phyloP scores from a whole-genome alignment of 1,140 invertebrate genomes.

The Calephelis nemesis region DNA sequence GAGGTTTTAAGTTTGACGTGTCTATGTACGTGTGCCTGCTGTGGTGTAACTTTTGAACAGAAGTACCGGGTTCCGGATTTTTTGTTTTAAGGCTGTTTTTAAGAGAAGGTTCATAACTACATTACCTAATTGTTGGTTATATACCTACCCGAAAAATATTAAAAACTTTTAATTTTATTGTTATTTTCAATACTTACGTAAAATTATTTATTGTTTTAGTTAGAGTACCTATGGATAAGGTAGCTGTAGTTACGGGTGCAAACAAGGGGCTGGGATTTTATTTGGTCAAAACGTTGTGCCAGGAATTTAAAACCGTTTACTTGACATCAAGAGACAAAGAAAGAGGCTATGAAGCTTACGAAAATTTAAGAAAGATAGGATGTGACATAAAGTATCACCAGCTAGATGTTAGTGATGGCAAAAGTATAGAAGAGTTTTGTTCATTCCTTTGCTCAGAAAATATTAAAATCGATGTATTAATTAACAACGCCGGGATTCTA shows the following conservation, averaged over 20 bases:
- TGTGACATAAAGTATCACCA: constrained; percentile 82
- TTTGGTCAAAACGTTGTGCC: constrained; percentile 83
- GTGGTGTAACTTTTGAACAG: no score
- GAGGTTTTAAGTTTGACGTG: no score
- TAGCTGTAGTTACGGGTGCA: constrained; percentile 83
- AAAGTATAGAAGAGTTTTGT: constrained; percentile 81
- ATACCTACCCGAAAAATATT: no score
- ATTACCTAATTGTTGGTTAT: no score
- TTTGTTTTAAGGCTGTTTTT: no score
- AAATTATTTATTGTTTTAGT: no score
- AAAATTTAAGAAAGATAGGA: constrained; percentile 70
- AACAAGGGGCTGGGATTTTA: constrained; percentile 89
- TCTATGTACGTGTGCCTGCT: no score
- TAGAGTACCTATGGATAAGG: not conserved
- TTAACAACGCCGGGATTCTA: constrained; percentile 92
- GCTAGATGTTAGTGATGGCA: constrained; percentile 82
- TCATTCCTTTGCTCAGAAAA: constrained; percentile 82
- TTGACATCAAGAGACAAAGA: constrained; percentile 82
- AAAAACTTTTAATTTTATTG: no score
- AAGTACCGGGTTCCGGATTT: no score
- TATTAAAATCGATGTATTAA: constrained; percentile 86
- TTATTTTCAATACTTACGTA: no score
- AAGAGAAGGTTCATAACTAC: no score
- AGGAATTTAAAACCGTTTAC: constrained; percentile 81
- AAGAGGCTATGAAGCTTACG: constrained; percentile 80